Base-by-base conservation (phyloP, 2,888 invertebrate species). In the Caenorhabditis drosophilae region DNA sequence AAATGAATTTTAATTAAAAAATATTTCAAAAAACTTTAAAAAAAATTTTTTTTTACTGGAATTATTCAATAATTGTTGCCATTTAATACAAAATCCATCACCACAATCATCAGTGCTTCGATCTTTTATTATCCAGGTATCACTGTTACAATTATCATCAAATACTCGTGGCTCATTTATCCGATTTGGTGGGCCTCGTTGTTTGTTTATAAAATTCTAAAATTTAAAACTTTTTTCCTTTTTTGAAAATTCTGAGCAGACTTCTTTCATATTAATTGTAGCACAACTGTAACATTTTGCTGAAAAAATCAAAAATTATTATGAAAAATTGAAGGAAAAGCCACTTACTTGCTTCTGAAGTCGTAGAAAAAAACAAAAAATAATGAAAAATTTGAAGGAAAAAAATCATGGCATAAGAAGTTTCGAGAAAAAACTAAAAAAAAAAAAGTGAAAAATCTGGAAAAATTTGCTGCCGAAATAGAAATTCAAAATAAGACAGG, bases 211-310 rank as follows among this genome's bases (percentile, higher is more conserved):
- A 40, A 82, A 81, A 52, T 82, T 77, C 80, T 80, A 56, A 11
- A 76, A 57, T 18, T 1, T 2, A 12, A 16, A 34, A 42, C 53
- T 67, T 47, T 45, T n/a, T 11, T 23, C 15, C 20, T 20, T 15
- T 41, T n/a, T 41, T 2, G 18, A 56, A 52, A 41, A 26, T 46
- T 41, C 16, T 36, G 41, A 41, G 45, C 67, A 18, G 23, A 80
- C 80, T 46, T 63, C 50, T 52, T 75, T 62, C 78, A 81, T 76
- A 52, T 81, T 81, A 35, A 69, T 67, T 11, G 77, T 79, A 25
- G 81, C 81, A 55, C 81, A 81, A 50, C 79, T 80, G 67, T 73
- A 81, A 56, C 81, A 81, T 61, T 76, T 78, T 20, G 62, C 80
- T 80, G 59, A 26, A 50, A 49, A 47, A 47, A 36, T 15, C 1